Base-by-base conservation (phyloP, 37 sponge, comb jelly and placozoan genomes). In the Cliona cf. orientalis region DNA sequence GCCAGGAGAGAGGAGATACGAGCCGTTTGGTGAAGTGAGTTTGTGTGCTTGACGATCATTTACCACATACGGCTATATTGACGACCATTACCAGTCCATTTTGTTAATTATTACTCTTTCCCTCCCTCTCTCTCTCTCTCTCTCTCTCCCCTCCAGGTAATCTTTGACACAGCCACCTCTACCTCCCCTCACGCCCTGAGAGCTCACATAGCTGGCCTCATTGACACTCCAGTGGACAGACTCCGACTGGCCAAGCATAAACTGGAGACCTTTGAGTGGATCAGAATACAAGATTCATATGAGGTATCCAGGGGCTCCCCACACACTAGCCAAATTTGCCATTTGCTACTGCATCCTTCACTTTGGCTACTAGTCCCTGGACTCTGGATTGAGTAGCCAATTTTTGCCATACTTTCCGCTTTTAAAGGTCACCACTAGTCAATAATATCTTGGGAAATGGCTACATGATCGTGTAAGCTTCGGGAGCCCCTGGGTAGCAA, bases 191-290 rank as follows among this genome's bases (percentile, higher is more conserved):
- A 37, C 42, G 82, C 35, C 7, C 79, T 91, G 37, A 33, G 81
- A 2, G 37, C 14, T 5, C 49, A 41, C 66, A 36, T 91, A 2
- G 38, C 82, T 22, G 4, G 46, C 11, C n/a, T 72, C 3, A 45
- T 85, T 42, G 79, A 59, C 22, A 49, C 81, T 5, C 86, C 86
- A 3, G 37, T 63, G n/a, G 66, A 81, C 22, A 31, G 58, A 17
- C 46, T 91, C 39, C 3, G 40, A 0, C 7, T 91, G 39, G 91
- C 91, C 5, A 91, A 91, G 46, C 83, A 91, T 34, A 85, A 81
- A 58, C n/a, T 41, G 12, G 91, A 85, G 22, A 19, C 67, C 0
- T 85, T 91, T 71, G 69, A 91, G 41, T 91, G 91, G 91, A 81
- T 85, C 23, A 14, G 22, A 29, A 85, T 91, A 26, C 53, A 74